Base-by-base conservation (phyloP, 30 jellyfish, hydroid and myxozoan species). In the Chironex yamaguchii region DNA sequence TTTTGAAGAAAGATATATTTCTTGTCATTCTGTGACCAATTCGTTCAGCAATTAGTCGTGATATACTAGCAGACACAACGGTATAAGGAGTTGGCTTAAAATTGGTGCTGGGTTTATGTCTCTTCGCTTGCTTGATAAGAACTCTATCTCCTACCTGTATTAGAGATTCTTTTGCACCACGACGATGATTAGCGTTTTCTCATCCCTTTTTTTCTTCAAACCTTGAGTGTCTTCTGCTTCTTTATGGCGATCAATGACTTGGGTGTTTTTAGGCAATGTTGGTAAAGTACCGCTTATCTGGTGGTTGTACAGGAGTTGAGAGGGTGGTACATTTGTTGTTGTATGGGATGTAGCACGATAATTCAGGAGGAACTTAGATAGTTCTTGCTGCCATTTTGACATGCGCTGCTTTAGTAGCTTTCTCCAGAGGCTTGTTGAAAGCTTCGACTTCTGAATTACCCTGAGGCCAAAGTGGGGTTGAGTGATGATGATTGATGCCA, bases 381-480 rank as follows among this genome's bases (percentile, higher is more conserved):
- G 84, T 36, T 79, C 81, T 25, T 79, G 84, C 28, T 79, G 72
- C 82, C 90, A 79, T 62, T 34, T 79, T 82, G 9, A 36, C 13
- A 20, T 29, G 83, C 13, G 90, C 90, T 32, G 90, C 82, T 26
- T 31, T 27, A n/a, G 64, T 64, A 6, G 90, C 83, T 34, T 79
- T 79, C 27, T 34, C 90, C 2, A 79, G 51, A 2, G 90, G 90
- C 51, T 79, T 79, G 34, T 54, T 79, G 52, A 79, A 79, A 6
- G 84, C 33, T 63, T 79, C 90, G 12, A 26, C 83, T 35, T 79
- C 90, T 2, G 84, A 17, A 36, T 79, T 79, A 9, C 84, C 90
- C 33, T 79, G 90, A 0, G 72, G 90, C 72, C 90, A 58, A n/a
- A 79, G 28, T 4, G 90, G 82, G 27, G 72, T 58, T 1, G 72